A percentile compares a stretch with the other conserved stretches of the same genome.
phyloP scores from a whole-genome alignment of 2,113 vertebrate species.

The Atherinomorus stipes region DNA sequence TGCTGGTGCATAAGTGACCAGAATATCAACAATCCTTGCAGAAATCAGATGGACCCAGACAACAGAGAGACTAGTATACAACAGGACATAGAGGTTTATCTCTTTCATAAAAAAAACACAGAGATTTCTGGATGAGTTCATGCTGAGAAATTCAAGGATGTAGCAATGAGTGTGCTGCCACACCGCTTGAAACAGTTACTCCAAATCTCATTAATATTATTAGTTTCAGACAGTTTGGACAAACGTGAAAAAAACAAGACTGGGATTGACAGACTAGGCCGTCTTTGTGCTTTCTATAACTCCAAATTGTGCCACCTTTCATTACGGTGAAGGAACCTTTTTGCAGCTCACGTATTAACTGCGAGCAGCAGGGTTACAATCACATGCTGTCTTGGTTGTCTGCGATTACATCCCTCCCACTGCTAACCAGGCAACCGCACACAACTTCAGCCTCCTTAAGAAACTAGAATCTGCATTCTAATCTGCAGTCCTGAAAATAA shows the following conservation, averaged over 20 bases:
- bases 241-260: background rate
- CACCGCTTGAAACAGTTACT: background rate
- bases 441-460: too few species aligned
- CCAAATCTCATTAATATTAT: background rate
- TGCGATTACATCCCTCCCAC: background rate
- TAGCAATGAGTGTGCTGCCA: too few species aligned
- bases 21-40: background rate
- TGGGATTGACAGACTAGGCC: too few species aligned
- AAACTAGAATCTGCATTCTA: too few species aligned
- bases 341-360: too few species aligned
- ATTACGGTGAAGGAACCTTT: too few species aligned
- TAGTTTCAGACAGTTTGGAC: background rate
- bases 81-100: background rate
- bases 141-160: background rate
- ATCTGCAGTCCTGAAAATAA: too few species aligned
- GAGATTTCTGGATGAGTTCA: background rate
- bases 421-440: too few species aligned
- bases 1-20: background rate
- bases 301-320: too few species aligned
- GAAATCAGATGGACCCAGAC: background rate
- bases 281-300: too few species aligned
- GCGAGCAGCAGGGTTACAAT: too few species aligned
- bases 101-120: background rate
- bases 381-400: background rate
- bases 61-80: background rate